Evolutionary conservation across 2,113 vertebrate species (phyloP).

Genomic region (Nesogale talazaci): DNA sequence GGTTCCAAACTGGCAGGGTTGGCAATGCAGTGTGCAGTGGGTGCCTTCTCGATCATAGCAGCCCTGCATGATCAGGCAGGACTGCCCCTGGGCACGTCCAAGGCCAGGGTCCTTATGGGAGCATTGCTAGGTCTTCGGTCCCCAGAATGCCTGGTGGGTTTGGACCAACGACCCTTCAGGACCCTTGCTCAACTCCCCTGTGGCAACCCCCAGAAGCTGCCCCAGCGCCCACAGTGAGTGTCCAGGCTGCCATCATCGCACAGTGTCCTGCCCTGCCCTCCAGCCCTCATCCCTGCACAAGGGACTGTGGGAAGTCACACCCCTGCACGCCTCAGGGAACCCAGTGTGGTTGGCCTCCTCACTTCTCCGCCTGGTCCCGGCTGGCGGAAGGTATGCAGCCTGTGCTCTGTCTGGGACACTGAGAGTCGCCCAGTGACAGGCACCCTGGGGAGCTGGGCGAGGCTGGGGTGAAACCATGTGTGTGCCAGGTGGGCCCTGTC

Average conservation of each 20-base stretch:
- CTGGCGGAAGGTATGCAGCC: background rate
- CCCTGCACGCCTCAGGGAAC: background rate
- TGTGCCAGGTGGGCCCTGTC: background rate
- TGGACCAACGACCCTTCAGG: background rate
- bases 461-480: too few species aligned
- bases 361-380: fast-evolving
- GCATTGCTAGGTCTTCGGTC: background rate
- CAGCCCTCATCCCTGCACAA: background rate
- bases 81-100: background rate
- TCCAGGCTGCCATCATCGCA: too few species aligned
- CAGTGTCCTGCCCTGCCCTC: background rate
- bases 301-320: background rate
- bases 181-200: background rate
- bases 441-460: background rate
- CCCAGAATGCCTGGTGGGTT: background rate
- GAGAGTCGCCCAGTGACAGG: background rate
- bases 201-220: too few species aligned
- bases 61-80: background rate
- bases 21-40: background rate
- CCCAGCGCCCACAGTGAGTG: background rate
- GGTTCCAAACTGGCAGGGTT: background rate
- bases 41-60: background rate
- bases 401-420: background rate
- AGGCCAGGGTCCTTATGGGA: background rate
- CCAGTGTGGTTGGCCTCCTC: fast-evolving